Evolutionary conservation across 2,797 vertebrate genomes (phyloP).

Genomic region (Anguilla megastoma): DNA sequence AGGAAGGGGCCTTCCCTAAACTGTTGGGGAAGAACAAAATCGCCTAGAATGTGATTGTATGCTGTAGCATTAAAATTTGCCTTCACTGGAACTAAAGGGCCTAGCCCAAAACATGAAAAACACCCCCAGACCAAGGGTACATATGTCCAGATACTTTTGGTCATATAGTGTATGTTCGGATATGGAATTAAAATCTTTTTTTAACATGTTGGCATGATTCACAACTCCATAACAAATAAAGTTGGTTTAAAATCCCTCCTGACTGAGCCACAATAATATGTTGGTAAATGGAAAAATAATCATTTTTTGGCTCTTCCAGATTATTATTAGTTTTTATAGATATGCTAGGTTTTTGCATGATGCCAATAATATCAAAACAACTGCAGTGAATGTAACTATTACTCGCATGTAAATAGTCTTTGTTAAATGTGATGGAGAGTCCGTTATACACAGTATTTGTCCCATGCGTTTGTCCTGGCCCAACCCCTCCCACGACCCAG

Average conservation of each 20-base stretch:
- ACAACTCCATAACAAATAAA: too few relatives aligned
- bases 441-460: neutral
- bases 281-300: neutral
- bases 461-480: neutral
- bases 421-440: neutral
- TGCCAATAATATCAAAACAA: neutral
- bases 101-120: too few relatives aligned
- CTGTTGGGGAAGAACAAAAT: too few relatives aligned
- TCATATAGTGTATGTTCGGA: neutral
- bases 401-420: neutral
- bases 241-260: slow-evolving; percentile 1
- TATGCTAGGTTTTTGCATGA: neutral
- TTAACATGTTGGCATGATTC: neutral
- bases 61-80: too few relatives aligned
- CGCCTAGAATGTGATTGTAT: too few relatives aligned
- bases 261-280: neutral
- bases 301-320: neutral
- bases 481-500: neutral
- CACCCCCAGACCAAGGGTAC: too few relatives aligned
- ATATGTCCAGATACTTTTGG: too few relatives aligned
- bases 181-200: neutral
- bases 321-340: neutral
- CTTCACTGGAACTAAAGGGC: too few relatives aligned
- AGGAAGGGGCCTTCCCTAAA: too few relatives aligned
- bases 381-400: neutral